Evolutionary conservation across 2,888 invertebrate species (phyloP).

Genomic region (Erebia epiphron): DNA sequence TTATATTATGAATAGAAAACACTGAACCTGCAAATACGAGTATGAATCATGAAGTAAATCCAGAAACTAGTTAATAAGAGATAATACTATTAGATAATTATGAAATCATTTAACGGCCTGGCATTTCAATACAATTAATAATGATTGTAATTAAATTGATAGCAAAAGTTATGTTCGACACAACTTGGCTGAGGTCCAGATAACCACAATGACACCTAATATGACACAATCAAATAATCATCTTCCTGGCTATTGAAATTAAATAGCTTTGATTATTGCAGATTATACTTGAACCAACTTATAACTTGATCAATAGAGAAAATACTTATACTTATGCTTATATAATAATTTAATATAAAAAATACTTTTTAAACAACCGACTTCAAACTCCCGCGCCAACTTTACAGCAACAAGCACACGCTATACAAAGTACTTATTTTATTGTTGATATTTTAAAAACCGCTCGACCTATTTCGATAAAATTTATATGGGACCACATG

Average conservation of each 20-base stretch:
- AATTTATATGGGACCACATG: no score
- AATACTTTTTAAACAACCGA: no score
- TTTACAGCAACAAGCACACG: no score
- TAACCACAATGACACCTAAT: conserved; percentile 16
- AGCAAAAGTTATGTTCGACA: conserved; percentile 33
- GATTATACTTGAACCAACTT: no score
- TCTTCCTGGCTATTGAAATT: conserved; percentile 16
- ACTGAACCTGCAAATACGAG: neutral
- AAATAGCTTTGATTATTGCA: neutral
- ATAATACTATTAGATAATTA: neutral
- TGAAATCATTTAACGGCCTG: neutral
- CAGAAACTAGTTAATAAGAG: neutral
- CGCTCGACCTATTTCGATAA: no score
- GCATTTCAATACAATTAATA: conserved; percentile 13
- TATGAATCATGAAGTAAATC: neutral
- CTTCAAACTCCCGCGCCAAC: no score
- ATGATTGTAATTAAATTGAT: conserved; percentile 24
- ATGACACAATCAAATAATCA: conserved; percentile 6
- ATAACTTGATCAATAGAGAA: no score
- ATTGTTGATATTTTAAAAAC: no score
- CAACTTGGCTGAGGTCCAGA: conserved; percentile 27
- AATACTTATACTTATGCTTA: no score
- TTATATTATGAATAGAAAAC: neutral
- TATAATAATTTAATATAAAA: no score
- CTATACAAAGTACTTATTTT: no score